Evolutionary conservation across 2,113 vertebrate genomes (phyloP).

Genomic region (Chaetura pelagica): DNA sequence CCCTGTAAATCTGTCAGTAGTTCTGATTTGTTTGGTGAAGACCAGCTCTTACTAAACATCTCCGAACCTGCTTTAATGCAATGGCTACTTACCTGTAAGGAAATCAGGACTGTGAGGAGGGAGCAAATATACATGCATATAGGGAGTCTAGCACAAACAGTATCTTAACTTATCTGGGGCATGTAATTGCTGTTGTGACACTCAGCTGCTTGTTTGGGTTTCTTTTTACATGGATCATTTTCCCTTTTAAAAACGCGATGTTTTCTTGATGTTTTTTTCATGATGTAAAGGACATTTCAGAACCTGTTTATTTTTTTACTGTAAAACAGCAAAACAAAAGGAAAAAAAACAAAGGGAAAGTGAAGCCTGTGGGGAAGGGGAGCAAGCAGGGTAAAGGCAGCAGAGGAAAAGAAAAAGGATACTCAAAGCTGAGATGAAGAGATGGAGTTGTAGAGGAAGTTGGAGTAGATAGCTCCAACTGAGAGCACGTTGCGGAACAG

Average conservation of each 20-base stretch:
- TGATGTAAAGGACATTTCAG: background rate
- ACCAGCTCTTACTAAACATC: background rate
- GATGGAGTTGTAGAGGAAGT: background rate
- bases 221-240: background rate
- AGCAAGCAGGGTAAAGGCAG: background rate
- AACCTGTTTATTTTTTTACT: background rate
- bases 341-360: background rate
- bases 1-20: constrained; percentile 21
- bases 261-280: background rate
- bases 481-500: background rate
- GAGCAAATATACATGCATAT: rapidly evolving
- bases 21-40: constrained; percentile 28
- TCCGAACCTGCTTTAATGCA: background rate
- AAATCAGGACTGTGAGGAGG: background rate
- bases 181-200: background rate
- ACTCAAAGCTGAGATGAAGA: background rate
- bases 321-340: background rate
- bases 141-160: background rate
- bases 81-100: background rate
- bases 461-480: background rate
- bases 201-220: background rate
- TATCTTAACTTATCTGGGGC: background rate
- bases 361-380: background rate
- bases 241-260: background rate
- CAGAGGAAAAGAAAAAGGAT: background rate